Percentiles rank a stretch among this genome's conserved stretches.
Evolutionary conservation across 2,113 vertebrate genomes (phyloP).

Genomic region (Eulemur macaco): DNA sequence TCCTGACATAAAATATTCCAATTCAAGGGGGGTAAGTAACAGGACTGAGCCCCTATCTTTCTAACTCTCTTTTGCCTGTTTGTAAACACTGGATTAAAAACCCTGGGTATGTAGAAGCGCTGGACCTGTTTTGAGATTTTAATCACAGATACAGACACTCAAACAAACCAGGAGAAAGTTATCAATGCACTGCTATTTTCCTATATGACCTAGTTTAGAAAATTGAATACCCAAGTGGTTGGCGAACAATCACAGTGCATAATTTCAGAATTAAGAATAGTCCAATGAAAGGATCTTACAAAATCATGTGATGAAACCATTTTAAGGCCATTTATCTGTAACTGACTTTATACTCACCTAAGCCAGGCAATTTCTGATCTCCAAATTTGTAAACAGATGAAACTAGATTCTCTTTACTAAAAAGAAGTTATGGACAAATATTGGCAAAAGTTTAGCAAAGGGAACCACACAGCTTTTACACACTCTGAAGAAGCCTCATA

Average conservation of each 20-base stretch:
- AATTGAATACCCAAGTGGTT: neutral
- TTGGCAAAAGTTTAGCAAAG: neutral
- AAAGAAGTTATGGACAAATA: neutral
- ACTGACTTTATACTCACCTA: neutral
- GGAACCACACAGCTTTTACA: rapidly evolving
- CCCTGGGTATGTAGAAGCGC: neutral
- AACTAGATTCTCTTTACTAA: neutral
- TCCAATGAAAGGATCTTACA: neutral
- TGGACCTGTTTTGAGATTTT: neutral
- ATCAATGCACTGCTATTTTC: neutral
- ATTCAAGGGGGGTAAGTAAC: neutral
- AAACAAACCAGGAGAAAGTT: neutral
- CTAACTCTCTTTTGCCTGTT: neutral
- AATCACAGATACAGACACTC: neutral
- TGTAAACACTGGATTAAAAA: neutral
- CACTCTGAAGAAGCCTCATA: rapidly evolving
- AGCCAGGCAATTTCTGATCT: neutral
- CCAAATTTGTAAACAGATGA: neutral
- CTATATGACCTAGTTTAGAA: neutral
- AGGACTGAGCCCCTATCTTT: neutral
- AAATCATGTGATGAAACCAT: neutral
- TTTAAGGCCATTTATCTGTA: neutral
- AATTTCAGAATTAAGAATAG: neutral
- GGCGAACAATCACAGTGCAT: neutral
- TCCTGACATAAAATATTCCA: neutral